Evolutionary conservation across 2,113 vertebrate species (phyloP).

Genomic region (Protobothrops flavoviridis): DNA sequence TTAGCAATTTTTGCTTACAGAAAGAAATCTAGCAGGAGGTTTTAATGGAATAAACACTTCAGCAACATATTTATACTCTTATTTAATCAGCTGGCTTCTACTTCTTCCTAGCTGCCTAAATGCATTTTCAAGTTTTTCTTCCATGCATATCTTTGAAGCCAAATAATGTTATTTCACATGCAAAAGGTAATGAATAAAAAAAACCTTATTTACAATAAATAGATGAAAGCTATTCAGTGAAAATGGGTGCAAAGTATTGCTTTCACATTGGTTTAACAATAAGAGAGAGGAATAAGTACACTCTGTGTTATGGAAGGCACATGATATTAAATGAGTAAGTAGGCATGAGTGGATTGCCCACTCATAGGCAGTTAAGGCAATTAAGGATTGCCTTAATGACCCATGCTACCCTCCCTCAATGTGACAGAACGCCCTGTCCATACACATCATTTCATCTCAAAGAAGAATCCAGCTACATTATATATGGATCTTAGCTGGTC

Average conservation of each 20-base stretch:
- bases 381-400: not conserved
- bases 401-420: not conserved
- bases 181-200: not conserved
- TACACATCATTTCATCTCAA: not conserved
- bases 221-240: not conserved
- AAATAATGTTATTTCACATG: not conserved
- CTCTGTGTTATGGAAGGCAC: not conserved
- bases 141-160: not conserved
- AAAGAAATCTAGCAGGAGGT: not conserved
- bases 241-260: not conserved
- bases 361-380: no score
- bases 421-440: not conserved
- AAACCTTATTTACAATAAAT: not conserved
- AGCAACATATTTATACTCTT: not conserved
- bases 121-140: not conserved
- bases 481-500: not conserved
- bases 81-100: not conserved
- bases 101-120: not conserved
- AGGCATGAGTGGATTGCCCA: not conserved
- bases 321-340: not conserved
- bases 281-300: not conserved
- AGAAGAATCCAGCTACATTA: not conserved
- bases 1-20: not conserved
- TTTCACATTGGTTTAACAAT: not conserved
- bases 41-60: conserved; percentile 7